Evolutionary conservation across 2,888 invertebrate genomes (phyloP), one percentile per base, ranked within the genome.

Genomic region (Acronicta psi): DNA sequence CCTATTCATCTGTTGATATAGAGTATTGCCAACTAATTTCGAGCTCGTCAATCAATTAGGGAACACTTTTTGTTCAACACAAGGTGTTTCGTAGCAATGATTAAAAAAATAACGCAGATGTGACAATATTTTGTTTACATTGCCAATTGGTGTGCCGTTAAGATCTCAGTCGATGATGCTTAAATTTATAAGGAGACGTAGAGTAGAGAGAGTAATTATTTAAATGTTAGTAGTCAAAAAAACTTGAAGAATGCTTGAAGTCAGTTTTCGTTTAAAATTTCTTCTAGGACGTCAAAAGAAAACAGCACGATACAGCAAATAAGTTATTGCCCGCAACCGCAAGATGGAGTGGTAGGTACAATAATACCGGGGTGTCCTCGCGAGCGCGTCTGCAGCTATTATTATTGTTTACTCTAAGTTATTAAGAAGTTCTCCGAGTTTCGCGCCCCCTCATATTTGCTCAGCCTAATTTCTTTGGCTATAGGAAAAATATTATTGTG

Each of bases 21-120:
- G 29, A 66, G 71, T 75, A 69, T 72, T 70, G 74, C 79, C 75
- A 84, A 87, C 86, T 89, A 89, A 89, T 91, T 87, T 81, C 73
- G 83, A 68, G 87, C 81, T 93, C 91, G 84, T 91, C 89, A 87
- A 91, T 91, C 91, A 91, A 91, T 91, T 91, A 91, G 81, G 80
- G 79, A 75, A 80, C 81, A 88, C 90, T 90, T 92, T 90, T 90
- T 88, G 85, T 79, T 76, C 73, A 57, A 44, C 67, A 69, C 75
- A 60, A 69, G 65, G 69, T 76, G 73, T 77, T 68, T 63, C 62
- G 55, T 46, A 17, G 18, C 66, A 70, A 38, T 63, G 77, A 75
- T 13, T 44, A 38, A 50, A 49, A 63, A 65, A 59, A 58, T 57
- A 49, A n/a, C 38, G 52, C 43, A 68, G 74, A 66, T 17, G 43